Percentiles rank a stretch among this genome's conserved stretches.
These are phyloP conservation scores for Rutpela maculata DNA, from an alignment of 2,888 invertebrate species.

Conservation along the genomic window DNA sequence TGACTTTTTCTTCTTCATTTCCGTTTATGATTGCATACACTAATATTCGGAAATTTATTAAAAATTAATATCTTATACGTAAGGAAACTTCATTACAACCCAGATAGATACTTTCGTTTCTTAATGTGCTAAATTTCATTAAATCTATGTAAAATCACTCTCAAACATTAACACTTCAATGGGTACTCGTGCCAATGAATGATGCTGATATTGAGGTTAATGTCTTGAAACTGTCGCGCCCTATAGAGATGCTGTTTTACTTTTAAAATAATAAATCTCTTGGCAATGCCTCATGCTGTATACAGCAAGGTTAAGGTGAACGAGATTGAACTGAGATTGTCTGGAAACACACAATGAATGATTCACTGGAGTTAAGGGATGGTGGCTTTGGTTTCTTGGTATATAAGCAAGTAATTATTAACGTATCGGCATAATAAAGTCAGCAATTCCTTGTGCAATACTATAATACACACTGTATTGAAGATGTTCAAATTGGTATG, in stretches of 20 bases:
- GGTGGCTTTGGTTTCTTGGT: background rate
- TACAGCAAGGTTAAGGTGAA: conserved; percentile 12
- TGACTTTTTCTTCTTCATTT: no score
- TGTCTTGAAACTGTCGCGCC: conserved; percentile 13
- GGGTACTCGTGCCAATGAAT: background rate
- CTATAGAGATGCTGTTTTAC: background rate
- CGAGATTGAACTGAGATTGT: conserved; percentile 3
- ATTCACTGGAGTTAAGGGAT: background rate
- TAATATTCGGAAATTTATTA: no score
- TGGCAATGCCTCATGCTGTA: background rate
- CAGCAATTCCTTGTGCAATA: background rate
- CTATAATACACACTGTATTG: background rate
- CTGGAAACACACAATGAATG: background rate
- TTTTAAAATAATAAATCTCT: conserved; percentile 17
- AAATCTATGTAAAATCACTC: background rate
- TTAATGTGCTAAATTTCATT: background rate
- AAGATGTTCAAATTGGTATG: conserved; percentile 28
- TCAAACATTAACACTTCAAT: background rate
- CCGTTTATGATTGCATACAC: no score
- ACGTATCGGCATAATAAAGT: background rate
- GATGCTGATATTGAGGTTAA: conserved; percentile 11
- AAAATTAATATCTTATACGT: no score
- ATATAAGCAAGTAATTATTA: conserved; percentile 8
- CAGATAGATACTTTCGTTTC: no score
- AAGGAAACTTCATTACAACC: no score